Evolutionary conservation across 2,797 vertebrate genomes (phyloP), one percentile per base, ranked within the genome.

Genomic region (Halcyon badia): DNA sequence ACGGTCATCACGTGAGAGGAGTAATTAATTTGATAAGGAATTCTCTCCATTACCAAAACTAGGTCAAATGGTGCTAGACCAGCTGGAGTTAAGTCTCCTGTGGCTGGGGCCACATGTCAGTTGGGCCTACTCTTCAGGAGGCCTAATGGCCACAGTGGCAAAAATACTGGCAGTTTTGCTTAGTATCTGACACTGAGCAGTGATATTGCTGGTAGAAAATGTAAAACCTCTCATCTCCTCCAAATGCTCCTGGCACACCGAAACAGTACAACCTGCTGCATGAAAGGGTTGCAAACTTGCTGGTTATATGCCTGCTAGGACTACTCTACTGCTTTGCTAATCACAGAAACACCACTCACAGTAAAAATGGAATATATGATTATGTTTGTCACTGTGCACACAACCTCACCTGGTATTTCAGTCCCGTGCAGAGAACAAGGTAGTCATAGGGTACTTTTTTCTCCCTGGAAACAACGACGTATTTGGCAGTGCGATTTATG

Each of bases 391-490:
- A 31, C 11, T 12, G 9, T 12, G 19, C 75, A 14, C 24, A 18
- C 19, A 19, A 5, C 39, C 97, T 98, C 87, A 99, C 99, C 99
- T 99, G 99, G 98, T 99, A 99, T 96, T 98, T 99, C 96, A 98
- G 98, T 19, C 99, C 99, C 0, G 98, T 99, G 61, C 99, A 99
- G 83, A 99, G 98, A 90, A 99, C 78, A 73, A 99, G 99, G 97
- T 99, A 98, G 94, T 99, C 99, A 0, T 99, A 99, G 0, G 98
- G 97, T 28, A 99, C 98, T 26, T 95, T 97, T 73, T 89, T 92
- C 3, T 97, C 96, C 8, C 92, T 83, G 28, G 98, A 98, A 96
- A 99, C 97, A 6, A 98, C 80, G 1, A 99, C 94, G 1, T 98
- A 96, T 95, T 99, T 99, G 97, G 98, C 98, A 79, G 97, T 78